Base-by-base conservation (phyloP, 2,888 invertebrate genomes). In the Andrena dorsata region DNA sequence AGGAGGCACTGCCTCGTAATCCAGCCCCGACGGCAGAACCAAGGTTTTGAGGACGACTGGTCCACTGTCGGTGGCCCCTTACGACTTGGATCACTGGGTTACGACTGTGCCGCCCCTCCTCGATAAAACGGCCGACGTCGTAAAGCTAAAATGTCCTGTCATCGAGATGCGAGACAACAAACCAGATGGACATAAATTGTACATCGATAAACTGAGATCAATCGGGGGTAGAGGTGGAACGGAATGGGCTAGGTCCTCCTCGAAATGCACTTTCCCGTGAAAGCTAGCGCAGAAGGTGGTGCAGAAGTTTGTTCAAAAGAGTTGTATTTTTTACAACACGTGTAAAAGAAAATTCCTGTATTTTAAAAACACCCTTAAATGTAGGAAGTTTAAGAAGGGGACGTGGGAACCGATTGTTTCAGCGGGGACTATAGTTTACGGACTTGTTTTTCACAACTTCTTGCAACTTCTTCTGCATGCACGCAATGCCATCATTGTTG, bases 21-120 rank as follows among this genome's bases (percentile, higher is more conserved):
- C 63, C 56, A 47, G 49, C 7, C 28, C 3, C 41, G 51, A 47
- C 30, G 41, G 53, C 63, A 26, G 32, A 68, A 68, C 69, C 47
- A 66, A 64, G 64, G 75, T 75, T 49, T 47, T 20, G 23, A 20
- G 20, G 26, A 26, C 8, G 23, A 49, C 32, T 26, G 26, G 26
- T 49, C 61, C 56, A 60, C 49, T 74, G 58, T 73, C 76, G 32
- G 71, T n/a, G 65, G 70, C 63, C 74, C 71, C 81, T 81, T 81
- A 41, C 65, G 51, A 49, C 61, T 53, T 66, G 41, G 53, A 71
- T 77, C 60, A 71, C 56, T 28, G 70, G 74, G 74, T 71, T 74
- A 81, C 83, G 51, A 63, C 66, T 71, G 28, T 49, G 35, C 41
- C 56, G 65, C 47, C 63, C 23, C 20, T 10, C 53, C 8, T 28